Evolutionary conservation across 1,140 invertebrate species (phyloP), one percentile per base, ranked within the genome.

Genomic region (Forficula auricularia): DNA sequence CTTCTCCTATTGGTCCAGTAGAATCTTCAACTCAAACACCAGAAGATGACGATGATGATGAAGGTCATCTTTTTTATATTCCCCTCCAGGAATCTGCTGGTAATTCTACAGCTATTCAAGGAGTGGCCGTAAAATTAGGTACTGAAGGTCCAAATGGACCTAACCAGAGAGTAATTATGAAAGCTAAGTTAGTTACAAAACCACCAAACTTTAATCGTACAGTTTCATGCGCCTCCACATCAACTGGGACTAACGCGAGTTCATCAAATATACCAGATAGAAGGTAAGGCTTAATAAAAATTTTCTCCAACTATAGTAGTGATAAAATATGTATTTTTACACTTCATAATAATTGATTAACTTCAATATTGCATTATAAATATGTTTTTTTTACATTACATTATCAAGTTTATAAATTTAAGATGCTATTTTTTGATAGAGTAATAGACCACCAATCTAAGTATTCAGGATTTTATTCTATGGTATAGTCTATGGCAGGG

Each of bases 41-140:
- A 22, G 43, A 62, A 45, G 15, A 58, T 59, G 36, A 64, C 33
- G 61, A 64, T 33, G 62, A 65, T 12, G 60, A 63, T 7, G 65
- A 64, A 19, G 69, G 71, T 12, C 71, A 75, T 35, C 59, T 75
- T n/a, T 79, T 79, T 55, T 79, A 79, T 45, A 76, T 79, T 54
- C 77, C 77, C 0, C 49, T 77, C 2, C 71, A 75, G 52, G 47
- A 47, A 4, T 34, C 43, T 16, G 64, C 63, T 2, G 59, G 59
- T 10, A 65, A 60, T 0, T 60, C 57, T 15, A 63, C 57, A 43
- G 42, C 57, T 64, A 75, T 77, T 42, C 73, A 77, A 48, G 75
- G 74, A 2, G 73, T 78, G 0, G 72, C 73, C 1, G 72, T 76
- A 2, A 77, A 78, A 52, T 54, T 78, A 15, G 74, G 71, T 9